phyloP scores from a whole-genome alignment of 2,113 vertebrate species.

The Columba livia region DNA sequence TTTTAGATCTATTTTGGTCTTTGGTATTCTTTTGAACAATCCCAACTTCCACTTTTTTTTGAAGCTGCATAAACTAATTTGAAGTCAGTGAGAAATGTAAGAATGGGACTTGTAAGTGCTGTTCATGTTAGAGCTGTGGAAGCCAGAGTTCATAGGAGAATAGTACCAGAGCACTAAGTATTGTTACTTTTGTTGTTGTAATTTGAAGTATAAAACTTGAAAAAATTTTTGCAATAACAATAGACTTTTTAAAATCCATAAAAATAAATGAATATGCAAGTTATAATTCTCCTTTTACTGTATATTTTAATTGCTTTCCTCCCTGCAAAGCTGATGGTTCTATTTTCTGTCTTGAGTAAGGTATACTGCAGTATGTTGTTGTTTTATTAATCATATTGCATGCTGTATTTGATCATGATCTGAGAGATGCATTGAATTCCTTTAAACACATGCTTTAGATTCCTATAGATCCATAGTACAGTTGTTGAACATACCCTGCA shows the following conservation, averaged over 20 bases:
- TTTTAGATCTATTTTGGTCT: background rate
- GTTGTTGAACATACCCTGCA: conserved; percentile 90
- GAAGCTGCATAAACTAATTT: background rate
- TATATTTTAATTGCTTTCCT: conserved; percentile 46
- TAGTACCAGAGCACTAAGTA: background rate
- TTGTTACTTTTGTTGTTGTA: background rate
- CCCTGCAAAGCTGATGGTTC: background rate
- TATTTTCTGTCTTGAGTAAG: conserved; percentile 32
- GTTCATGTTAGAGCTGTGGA: background rate
- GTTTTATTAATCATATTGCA: conserved; percentile 63
- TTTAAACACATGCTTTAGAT: conserved; percentile 87
- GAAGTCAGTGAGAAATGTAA: background rate
- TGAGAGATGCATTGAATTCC: conserved; percentile 77
- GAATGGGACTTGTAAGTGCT: background rate
- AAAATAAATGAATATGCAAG: background rate
- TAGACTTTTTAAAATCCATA: background rate
- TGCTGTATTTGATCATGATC: conserved; percentile 74
- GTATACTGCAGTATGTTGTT: conserved; percentile 44
- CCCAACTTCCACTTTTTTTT: background rate
- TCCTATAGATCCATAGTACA: conserved; percentile 86
- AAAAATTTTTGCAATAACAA: background rate
- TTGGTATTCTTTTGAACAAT: background rate
- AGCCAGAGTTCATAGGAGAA: background rate
- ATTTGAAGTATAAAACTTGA: background rate
- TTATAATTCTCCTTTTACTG: conserved; percentile 16